Base-by-base conservation (phyloP, 1,140 invertebrate species). In the Anastrepha obliqua region DNA sequence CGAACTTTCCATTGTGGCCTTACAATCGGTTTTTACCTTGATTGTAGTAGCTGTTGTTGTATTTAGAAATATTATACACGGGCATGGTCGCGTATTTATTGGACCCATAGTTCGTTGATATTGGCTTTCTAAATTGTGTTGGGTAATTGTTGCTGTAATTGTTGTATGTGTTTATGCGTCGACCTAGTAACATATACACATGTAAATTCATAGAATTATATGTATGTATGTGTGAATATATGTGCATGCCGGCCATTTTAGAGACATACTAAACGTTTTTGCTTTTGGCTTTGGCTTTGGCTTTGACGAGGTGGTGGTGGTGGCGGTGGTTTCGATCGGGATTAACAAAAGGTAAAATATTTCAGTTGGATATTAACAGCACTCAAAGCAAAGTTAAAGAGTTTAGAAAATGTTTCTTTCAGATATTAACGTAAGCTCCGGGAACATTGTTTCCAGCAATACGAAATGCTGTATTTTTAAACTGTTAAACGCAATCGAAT, bases 41-140 rank as follows among this genome's bases (percentile, higher is more conserved):
- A 88, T 92, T 86, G 86, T 91, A 90, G 87, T 90, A 89, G 90
- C 88, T 89, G 89, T 90, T 91, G 87, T 90, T 91, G 90, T 90
- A 92, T 67, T 70, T 44, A 47, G 87, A 64, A 74, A 47, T 58
- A 58, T 86, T 85, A 65, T 81, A 87, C 39, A 70, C 74, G 42
- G 88, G 88, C 88, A 88, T 74, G 55, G 88, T 88, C 17, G 88
- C 86, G 70, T 88, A 88, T 78, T 86, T 88, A 88, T 88, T 88
- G 67, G 85, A 44, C 74, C 88, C 88, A 55, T 65, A 59, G 67
- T 51, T 65, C 15, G 67, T 87, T 87, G 67, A 51, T 86, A 70
- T 74, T 86, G 88, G 70, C 47, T 88, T 88, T 67, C 55, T 88
- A 62, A 65, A 67, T 65, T 86, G 88, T 88, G 64, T 47, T 29